Evolutionary conservation across 1,140 invertebrate species (phyloP), one percentile per base, ranked within the genome.

Genomic region (Armadillidium nasatum): DNA sequence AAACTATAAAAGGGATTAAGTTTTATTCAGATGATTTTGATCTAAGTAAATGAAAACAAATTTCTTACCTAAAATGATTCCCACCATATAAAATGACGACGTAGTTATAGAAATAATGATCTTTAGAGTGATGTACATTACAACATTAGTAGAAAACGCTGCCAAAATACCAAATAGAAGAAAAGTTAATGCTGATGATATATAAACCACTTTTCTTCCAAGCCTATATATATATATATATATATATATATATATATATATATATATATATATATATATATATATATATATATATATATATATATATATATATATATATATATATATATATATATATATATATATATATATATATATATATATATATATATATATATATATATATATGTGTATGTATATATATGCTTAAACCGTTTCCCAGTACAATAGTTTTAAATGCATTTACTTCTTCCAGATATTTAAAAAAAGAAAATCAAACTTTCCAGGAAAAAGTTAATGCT

Each of bases 271-370:
- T 60, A 60, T 60, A 60, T 60, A 60, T 4, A 60, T 60, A 7
- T 60, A 60, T 7, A 60, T 2, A 60, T 50, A 60, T 60, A 60
- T 60, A 60, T 60, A 60, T 60, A 60, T 60, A 60, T 60, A 60
- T 60, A 60, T 60, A 60, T 60, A 60, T 60, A 60, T 60, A 60
- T 60, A 60, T 60, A 60, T 60, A 60, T 60, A 60, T 60, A 60
- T 60, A 60, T 60, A 60, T 50, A 60, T 60, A 60, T 60, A 4
- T 4, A 2, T 2, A 33, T 33, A 33, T 33, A 33, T 33, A 33
- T 33, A 33, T 33, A 33, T 33, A 33, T 33, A 33, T 33, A 33
- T 33, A 33, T 33, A 33, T 33, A 33, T 33, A 33, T 33, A 33
- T 33, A 33, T 33, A 33, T 33, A 33, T 33, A 33, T 33, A 33